These are phyloP conservation scores for Amazona guildingii DNA, from an alignment of 2,113 vertebrate genomes.

Conservation along the genomic window DNA sequence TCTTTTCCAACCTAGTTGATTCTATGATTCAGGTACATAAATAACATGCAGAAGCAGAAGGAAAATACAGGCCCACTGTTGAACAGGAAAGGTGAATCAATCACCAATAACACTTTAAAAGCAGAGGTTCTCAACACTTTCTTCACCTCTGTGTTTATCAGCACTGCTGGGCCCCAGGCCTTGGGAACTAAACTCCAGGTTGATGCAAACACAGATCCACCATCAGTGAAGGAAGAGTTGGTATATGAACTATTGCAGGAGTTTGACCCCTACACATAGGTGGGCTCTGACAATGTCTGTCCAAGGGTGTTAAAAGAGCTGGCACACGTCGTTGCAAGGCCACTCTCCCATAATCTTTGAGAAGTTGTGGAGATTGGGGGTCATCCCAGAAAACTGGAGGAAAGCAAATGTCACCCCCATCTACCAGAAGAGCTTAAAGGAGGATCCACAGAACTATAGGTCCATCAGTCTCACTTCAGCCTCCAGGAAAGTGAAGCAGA, in stretches of 20 bases:
- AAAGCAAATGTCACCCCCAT: not conserved
- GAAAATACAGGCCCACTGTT: not conserved
- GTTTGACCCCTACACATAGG: not conserved
- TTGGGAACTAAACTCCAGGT: not conserved
- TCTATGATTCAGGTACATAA: not conserved
- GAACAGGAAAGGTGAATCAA: not conserved
- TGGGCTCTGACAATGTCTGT: not conserved
- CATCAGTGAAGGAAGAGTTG: not conserved
- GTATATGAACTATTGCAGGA: not conserved
- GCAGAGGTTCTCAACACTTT: not conserved
- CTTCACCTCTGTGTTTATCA: not conserved
- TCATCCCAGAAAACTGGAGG: not conserved
- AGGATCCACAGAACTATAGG: not conserved
- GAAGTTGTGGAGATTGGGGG: not conserved
- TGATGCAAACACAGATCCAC: not conserved
- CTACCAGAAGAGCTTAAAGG: not conserved
- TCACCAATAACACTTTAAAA: not conserved
- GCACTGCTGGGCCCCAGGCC: not conserved
- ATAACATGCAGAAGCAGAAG: not conserved
- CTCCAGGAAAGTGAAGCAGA: not conserved
- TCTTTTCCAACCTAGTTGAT: not conserved
- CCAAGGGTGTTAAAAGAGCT: not conserved
- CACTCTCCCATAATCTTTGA: not conserved
- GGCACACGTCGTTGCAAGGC: not conserved
- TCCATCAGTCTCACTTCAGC: not conserved